phyloP scores from a whole-genome alignment of 2,113 vertebrate species.

The Aegithalos caudatus region DNA sequence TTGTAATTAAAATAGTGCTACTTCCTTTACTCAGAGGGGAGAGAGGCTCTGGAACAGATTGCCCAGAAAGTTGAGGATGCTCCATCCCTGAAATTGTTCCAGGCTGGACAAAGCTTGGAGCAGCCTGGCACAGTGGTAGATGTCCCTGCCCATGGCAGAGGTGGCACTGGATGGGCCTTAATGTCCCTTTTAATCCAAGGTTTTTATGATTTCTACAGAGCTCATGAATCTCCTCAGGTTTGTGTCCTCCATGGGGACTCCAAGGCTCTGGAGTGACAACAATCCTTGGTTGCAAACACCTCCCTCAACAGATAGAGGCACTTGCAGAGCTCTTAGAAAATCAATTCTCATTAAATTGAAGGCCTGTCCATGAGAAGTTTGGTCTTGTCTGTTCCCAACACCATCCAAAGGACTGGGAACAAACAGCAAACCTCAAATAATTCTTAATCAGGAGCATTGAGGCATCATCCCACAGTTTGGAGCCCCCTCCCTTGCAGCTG shows the following conservation, averaged over 20 bases:
- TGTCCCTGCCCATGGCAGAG: not conserved
- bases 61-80: not conserved
- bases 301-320: not conserved
- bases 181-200: not conserved
- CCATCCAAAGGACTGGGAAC: not conserved
- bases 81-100: not conserved
- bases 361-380: not conserved
- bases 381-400: not conserved
- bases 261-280: not conserved
- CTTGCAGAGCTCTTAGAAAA: not conserved
- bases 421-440: accelerated
- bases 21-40: not conserved
- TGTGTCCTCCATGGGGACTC: not conserved
- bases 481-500: not conserved
- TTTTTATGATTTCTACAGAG: not conserved
- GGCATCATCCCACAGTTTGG: not conserved
- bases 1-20: not conserved
- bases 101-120: not conserved
- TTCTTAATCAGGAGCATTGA: not conserved
- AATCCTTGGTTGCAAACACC: not conserved
- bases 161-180: not conserved
- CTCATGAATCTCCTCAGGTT: not conserved
- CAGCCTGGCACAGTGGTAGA: not conserved
- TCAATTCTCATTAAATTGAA: not conserved
- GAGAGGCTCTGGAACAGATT: not conserved